Evolutionary conservation across 2,113 vertebrate genomes (phyloP), one percentile per base, ranked within the genome.

Genomic region (Bucco capensis): DNA sequence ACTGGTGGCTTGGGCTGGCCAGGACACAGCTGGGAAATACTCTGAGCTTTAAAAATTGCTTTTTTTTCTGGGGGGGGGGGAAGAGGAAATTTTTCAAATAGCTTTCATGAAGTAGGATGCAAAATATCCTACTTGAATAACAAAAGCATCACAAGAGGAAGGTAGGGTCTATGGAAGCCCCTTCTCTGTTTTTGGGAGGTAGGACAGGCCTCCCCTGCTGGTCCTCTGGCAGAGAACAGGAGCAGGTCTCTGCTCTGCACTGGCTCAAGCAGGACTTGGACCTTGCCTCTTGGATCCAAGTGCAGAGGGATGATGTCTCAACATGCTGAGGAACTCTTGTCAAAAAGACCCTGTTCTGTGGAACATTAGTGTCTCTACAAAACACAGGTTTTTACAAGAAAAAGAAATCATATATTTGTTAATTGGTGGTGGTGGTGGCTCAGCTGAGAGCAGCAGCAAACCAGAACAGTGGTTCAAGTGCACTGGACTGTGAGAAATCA

Each of bases 181-280:
- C 19, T 42, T 37, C 15, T 42, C n/a, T 61, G 2, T 14, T 53
- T 83, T 64, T 11, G 2, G 1, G n/a, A 35, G 10, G 6, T 35
- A 25, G 30, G 9, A 76, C 28, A 37, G 9, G 5, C 3, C 3
- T 8, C 22, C 9, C 2, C 1, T 1, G 12, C 9, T 18, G 28
- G 15, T 50, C 33, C 19, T 23, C 37, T 42, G 65, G 28, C 0
- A 0, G 38, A 28, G 37, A 50, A 18, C 53, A 15, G 28, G 9
- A 67, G 11, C 49, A 50, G 79, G 14, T 66, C 73, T 47, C 42
- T 65, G 33, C 50, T 66, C 31, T 14, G 10, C 3, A 0, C 0
- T 0, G 8, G 33, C 33, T 46, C 4, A 62, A 71, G 64, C 47
- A 49, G 44, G 54, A 46, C 65, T 28, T 6, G 8, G 47, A 16